Conservation (phyloP, 2,888 invertebrate species). For the Ichneumoninae sp. region DNA sequence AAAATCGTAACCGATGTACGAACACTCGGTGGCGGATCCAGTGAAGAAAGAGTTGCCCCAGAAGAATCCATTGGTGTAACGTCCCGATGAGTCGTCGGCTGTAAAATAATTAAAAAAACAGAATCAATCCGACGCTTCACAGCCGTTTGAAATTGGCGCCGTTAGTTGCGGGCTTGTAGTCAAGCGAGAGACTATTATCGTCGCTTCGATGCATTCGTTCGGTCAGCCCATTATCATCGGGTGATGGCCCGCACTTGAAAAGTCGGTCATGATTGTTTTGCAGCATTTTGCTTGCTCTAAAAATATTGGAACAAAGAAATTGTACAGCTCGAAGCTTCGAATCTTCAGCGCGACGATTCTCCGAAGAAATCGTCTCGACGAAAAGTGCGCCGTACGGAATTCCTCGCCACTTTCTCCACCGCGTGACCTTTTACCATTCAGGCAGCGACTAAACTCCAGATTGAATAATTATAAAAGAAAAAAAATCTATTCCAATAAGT, state of each 20-base stretch:
- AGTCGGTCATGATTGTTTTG: slow-evolving; percentile 22
- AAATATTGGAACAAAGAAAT: neutral
- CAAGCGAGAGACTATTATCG: slow-evolving; percentile 34
- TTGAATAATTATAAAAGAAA: slow-evolving; percentile 26
- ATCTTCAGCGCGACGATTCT: neutral
- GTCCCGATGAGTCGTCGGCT: slow-evolving; percentile 83
- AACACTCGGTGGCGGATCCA: slow-evolving; percentile 82
- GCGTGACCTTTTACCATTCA: slow-evolving; percentile 45
- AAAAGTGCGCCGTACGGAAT: slow-evolving; percentile 29
- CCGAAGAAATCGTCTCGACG: slow-evolving; percentile 1
- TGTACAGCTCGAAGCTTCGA: neutral
- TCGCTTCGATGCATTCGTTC: neutral
- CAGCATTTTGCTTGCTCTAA: neutral
- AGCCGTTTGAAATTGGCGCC: slow-evolving; percentile 42
- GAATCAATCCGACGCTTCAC: neutral
- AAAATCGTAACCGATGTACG: slow-evolving; percentile 77
- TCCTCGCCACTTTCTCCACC: slow-evolving; percentile 58
- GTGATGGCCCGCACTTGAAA: neutral
- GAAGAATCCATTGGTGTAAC: slow-evolving; percentile 82
- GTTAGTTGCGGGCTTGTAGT: slow-evolving; percentile 40
- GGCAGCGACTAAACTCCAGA: slow-evolving; percentile 11
- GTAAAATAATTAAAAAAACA: slow-evolving; percentile 59
- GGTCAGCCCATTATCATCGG: neutral
- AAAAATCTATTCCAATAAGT: slow-evolving; percentile 16
- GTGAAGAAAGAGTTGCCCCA: slow-evolving; percentile 83